Base-by-base conservation (phyloP, 1,140 invertebrate genomes). In the Trissolcus basalis region DNA sequence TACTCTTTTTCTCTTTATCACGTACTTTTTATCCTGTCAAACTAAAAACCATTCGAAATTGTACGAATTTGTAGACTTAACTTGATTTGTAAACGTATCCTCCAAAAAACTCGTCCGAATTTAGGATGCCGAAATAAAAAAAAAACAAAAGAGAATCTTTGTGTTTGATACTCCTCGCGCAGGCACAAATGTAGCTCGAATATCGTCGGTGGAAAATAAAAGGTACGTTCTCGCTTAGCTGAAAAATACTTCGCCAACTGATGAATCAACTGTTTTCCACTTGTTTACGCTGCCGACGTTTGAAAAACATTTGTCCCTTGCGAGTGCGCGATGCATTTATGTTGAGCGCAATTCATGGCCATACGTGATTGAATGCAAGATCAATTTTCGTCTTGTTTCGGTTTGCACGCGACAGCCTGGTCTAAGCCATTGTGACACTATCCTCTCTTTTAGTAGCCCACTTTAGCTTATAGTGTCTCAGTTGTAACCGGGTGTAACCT, bases 31-130 rank as follows among this genome's bases (percentile, higher is more conserved):
- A 59, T 71, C 33, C 47, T 67, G 47, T 65, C 59, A 65, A 60
- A 54, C 36, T 78, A 74, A 54, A 54, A 47, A 73, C 14, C 65
- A 65, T 71, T 71, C 77, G 50, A 78, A 80, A 69, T 79, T 77
- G 72, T 81, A 74, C 49, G 78, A 27, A 27, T 27, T 6, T 27
- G 19, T 27, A 6, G 6, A 27, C 19, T 27, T 27, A n/a, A n/a
- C n/a, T n/a, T n/a, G n/a, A n/a, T n/a, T n/a, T n/a, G n/a, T n/a
- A n/a, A n/a, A n/a, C n/a, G n/a, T 27, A 27, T 27, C 19, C 19
- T 27, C 19, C 1, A 27, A 27, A 27, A 27, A 82, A 79, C 78
- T 80, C 79, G 82, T 85, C 79, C 82, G 78, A 86, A 82, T 82
- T 81, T 83, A 84, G 79, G 79, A 82, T 84, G 80, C 83, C 81